Base-by-base conservation (phyloP, 2,113 vertebrate species). In the Salminus brasiliensis region DNA sequence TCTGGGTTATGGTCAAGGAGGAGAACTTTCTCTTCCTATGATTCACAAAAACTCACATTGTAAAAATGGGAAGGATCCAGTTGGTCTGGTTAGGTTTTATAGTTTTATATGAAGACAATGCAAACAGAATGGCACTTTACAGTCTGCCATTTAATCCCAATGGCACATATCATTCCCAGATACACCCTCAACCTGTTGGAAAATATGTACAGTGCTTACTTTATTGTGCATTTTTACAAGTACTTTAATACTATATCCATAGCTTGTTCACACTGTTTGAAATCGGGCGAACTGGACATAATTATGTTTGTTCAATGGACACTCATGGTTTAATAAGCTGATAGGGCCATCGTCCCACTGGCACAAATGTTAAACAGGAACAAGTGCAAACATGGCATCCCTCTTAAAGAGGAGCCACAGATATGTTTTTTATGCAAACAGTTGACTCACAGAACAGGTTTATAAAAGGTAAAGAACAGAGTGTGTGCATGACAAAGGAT, bases 61-160 rank as follows among this genome's bases (percentile, higher is more conserved):
- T 67, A 63, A 71, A 82, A 60, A 43, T 16, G 13, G 25, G 65
- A 43, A 59, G 16, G 75, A 32, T 43, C 21, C 29, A 71, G 15
- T 55, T 60, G n/a, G 41, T 23, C 6, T 68, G 62, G 45, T 73
- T 16, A 60, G 57, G n/a, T 68, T 79, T 84, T 78, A 80, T 83
- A 63, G 69, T 72, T 84, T 83, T 77, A 86, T 86, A 84, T 32
- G 65, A 80, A 81, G 76, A 41, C 80, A 80, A 81, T 65, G 43
- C 71, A 72, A 78, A 84, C 29, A 81, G 9, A 30, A 66, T 25
- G 15, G 39, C 18, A 70, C n/a, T 71, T 63, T 71, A 77, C 76
- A 78, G 23, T 74, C 39, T 77, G 32, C 45, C 52, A 52, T 73
- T 59, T 30, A 79, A 81, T 78, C 34, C n/a, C 36, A 13, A 43